Conservation (phyloP, 2,888 invertebrate species). For the Archaeoteleia sp. region DNA sequence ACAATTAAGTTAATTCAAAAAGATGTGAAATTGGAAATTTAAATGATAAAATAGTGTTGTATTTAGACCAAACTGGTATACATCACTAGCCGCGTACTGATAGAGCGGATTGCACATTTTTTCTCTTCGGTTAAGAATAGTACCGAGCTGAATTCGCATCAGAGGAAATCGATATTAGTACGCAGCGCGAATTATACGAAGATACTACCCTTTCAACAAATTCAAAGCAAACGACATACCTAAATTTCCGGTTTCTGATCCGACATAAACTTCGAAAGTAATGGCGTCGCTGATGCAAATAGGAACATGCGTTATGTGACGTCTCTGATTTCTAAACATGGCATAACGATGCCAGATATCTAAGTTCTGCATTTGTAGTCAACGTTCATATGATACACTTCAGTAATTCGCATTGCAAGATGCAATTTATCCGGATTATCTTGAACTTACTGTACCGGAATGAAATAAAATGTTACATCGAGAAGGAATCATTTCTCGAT, state of each 20-base stretch:
- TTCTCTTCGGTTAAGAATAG: neutral
- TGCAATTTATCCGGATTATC: constrained; percentile 26
- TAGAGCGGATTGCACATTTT: no score
- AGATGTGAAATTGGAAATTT: no score
- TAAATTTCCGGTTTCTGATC: neutral
- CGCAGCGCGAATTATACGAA: neutral
- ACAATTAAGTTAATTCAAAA: no score
- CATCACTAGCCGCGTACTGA: no score
- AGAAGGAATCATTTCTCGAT: constrained; percentile 15
- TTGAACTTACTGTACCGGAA: constrained; percentile 26
- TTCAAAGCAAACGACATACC: neutral
- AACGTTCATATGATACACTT: constrained; percentile 16
- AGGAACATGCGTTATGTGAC: constrained; percentile 1
- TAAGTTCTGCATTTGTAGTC: constrained; percentile 14
- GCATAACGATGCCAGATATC: constrained; percentile 7
- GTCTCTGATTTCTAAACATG: constrained; percentile 6
- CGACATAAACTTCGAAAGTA: constrained; percentile 1
- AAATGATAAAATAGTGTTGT: no score
- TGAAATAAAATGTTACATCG: constrained; percentile 12
- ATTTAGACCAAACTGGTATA: no score
- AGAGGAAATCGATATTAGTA: neutral
- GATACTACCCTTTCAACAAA: neutral
- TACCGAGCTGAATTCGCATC: no score
- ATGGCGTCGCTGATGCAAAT: constrained; percentile 7
- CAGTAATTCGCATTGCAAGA: constrained; percentile 17